Conservation (phyloP, 2,888 invertebrate genomes). For the Apoda limacodes region DNA sequence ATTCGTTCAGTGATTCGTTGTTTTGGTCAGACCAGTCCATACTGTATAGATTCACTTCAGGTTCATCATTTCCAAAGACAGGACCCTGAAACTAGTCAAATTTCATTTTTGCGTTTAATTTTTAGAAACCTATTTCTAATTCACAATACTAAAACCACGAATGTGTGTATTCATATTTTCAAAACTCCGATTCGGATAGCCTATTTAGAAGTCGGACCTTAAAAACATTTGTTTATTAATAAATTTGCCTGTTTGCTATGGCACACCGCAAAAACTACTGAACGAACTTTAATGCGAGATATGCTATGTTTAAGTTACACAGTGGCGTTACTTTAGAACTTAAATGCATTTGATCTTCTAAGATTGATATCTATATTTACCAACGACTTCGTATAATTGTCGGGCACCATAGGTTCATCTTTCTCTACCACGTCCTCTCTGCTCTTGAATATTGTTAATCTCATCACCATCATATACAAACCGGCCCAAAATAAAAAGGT, state of each 20-base stretch:
- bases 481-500: constrained; percentile 61
- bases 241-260: too few relatives aligned
- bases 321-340: constrained; percentile 1
- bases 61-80: constrained; percentile 41
- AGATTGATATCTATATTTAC: constrained; percentile 28
- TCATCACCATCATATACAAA: constrained; percentile 57
- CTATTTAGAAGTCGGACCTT: too few relatives aligned
- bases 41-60: constrained; percentile 25
- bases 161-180: too few relatives aligned
- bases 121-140: neutral
- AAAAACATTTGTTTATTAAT: too few relatives aligned
- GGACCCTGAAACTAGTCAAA: constrained; percentile 46
- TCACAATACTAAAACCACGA: too few relatives aligned
- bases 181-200: too few relatives aligned
- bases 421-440: constrained; percentile 36
- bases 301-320: too few relatives aligned
- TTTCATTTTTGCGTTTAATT: neutral
- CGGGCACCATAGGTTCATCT: constrained; percentile 50
- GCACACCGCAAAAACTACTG: too few relatives aligned
- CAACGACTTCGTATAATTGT: constrained; percentile 62
- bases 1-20: constrained; percentile 49
- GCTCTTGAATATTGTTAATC: constrained; percentile 61
- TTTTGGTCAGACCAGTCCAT: constrained; percentile 47
- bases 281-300: too few relatives aligned
- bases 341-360: constrained; percentile 2